phyloP scores from a whole-genome alignment of 2,113 vertebrate species.

The Oreochromis tanganicae region DNA sequence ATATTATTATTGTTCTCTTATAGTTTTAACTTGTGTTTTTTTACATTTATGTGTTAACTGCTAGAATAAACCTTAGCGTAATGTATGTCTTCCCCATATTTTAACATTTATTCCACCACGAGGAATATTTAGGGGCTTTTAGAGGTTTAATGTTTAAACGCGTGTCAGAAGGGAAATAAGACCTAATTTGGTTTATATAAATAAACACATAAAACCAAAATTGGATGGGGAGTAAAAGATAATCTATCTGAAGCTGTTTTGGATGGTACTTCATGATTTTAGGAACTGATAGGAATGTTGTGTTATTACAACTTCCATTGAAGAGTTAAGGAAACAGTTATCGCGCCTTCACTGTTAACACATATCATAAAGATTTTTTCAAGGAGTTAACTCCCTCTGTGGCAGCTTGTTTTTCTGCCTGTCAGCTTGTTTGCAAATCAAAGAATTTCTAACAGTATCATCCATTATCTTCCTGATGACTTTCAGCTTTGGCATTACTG shows the following conservation, averaged over 20 bases:
- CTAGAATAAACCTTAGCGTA: not conserved
- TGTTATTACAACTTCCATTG: not conserved
- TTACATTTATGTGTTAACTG: not conserved
- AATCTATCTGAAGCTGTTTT: not conserved
- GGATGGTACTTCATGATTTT: not conserved
- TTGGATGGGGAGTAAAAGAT: not conserved
- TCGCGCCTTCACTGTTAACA: not conserved
- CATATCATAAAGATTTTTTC: not conserved
- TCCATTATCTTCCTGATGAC: not conserved
- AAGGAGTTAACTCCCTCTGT: not conserved
- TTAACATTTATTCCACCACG: not conserved
- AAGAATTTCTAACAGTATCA: constrained; percentile 15
- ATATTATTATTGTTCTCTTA: not conserved
- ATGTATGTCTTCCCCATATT: not conserved
- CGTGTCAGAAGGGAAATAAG: not conserved
- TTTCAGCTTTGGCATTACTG: constrained; percentile 15
- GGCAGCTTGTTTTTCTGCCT: not conserved
- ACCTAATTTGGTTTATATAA: not conserved
- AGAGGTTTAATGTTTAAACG: not conserved
- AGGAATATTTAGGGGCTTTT: not conserved
- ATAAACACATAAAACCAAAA: not conserved
- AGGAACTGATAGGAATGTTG: not conserved
- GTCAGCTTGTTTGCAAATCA: constrained; percentile 7
- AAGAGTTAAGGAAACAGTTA: not conserved
- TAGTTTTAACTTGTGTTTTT: not conserved